Evolutionary conservation across 2,888 invertebrate species (phyloP).

Genomic region (Ochropacha duplaris): DNA sequence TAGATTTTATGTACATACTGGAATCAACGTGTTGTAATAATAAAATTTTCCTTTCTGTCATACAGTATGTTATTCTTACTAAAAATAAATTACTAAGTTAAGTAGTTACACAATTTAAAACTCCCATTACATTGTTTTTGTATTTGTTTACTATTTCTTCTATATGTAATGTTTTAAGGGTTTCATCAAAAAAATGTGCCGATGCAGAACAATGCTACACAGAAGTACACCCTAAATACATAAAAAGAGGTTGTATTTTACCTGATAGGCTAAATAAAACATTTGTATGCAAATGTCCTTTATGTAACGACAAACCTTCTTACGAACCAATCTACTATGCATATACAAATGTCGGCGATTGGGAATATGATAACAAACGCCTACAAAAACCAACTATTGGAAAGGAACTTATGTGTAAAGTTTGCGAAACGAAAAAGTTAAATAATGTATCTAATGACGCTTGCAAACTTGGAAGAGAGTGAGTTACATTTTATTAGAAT

Average conservation of each 20-base stretch:
- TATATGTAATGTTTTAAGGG: slow-evolving; percentile 31
- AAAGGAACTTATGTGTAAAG: slow-evolving; percentile 54
- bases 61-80: too few species aligned
- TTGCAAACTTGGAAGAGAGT: slow-evolving; percentile 55
- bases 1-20: too few species aligned
- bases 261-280: slow-evolving; percentile 52
- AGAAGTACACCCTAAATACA: slow-evolving; percentile 56
- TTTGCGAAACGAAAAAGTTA: slow-evolving; percentile 51
- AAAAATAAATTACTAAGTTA: too few species aligned
- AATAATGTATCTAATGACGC: slow-evolving; percentile 41
- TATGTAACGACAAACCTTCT: slow-evolving; percentile 66
- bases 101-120: too few species aligned
- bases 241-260: slow-evolving; percentile 59
- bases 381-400: slow-evolving; percentile 39
- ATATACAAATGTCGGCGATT: slow-evolving; percentile 52
- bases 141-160: too few species aligned
- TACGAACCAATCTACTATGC: slow-evolving; percentile 47
- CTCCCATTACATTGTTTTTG: too few species aligned
- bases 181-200: slow-evolving; percentile 35
- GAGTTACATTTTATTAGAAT: slow-evolving; percentile 18
- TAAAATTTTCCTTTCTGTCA: too few species aligned
- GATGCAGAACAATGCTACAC: slow-evolving; percentile 50
- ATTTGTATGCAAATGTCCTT: slow-evolving; percentile 66
- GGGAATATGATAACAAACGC: slow-evolving; percentile 60
- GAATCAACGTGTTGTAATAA: too few species aligned